A percentile compares a stretch with the other conserved stretches of the same genome.
Conservation (phyloP, 2,797 vertebrate species). For the Pitangus sulphuratus region DNA sequence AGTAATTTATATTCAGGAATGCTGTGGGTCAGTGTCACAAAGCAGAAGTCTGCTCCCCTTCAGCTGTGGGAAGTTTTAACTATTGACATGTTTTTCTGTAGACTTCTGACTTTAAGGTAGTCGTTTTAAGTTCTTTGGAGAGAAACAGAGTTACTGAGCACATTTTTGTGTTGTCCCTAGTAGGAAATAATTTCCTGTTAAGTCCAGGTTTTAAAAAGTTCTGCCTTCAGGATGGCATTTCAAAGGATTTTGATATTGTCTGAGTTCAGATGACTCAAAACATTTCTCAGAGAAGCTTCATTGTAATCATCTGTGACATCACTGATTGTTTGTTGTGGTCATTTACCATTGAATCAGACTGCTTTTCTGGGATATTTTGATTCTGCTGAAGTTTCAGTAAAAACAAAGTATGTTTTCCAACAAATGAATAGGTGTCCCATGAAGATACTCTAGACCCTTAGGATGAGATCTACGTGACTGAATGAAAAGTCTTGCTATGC, state of each 20-base stretch:
- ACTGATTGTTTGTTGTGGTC: not conserved
- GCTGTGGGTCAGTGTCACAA: not conserved
- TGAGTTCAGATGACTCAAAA: not conserved
- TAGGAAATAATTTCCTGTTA: not conserved
- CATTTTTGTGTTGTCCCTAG: not conserved
- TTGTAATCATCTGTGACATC: not conserved
- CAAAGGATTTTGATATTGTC: not conserved
- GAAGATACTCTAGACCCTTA: not conserved
- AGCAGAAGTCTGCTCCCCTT: not conserved
- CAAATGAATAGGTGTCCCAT: not conserved
- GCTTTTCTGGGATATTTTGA: not conserved
- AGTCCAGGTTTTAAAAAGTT: not conserved
- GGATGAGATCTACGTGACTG: not conserved
- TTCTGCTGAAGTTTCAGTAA: not conserved
- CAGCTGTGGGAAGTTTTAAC: not conserved
- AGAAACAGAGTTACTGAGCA: not conserved
- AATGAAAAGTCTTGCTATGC: not conserved
- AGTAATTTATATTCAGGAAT: not conserved
- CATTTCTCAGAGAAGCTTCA: not conserved
- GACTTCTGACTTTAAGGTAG: not conserved
- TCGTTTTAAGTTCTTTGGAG: not conserved
- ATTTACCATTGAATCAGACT: not conserved
- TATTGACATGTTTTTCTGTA: not conserved
- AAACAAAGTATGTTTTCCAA: not conserved
- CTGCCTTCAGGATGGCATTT: not conserved